These are phyloP conservation scores for Apis florea DNA, from an alignment of 1,140 invertebrate genomes.

Conservation along the genomic window DNA sequence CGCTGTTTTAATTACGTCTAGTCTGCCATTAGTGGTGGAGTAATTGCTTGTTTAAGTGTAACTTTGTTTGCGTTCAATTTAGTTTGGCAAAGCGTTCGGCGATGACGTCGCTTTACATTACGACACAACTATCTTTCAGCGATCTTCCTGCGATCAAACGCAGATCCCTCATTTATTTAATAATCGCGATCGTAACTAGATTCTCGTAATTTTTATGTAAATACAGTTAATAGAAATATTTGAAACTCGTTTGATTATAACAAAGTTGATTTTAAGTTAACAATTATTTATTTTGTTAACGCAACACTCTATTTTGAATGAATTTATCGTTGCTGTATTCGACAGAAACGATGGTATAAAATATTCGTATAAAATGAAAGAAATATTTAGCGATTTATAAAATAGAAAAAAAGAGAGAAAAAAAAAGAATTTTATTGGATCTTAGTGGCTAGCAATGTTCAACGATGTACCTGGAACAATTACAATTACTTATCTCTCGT, in stretches of 20 bases:
- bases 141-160: neutral
- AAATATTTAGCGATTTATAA: no score
- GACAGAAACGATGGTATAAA: no score
- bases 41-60: slow-evolving; percentile 40
- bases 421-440: neutral
- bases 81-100: neutral
- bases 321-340: no score
- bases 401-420: neutral
- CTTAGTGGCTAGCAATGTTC: neutral
- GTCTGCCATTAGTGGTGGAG: slow-evolving; percentile 25
- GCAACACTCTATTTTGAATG: no score
- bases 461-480: neutral
- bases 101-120: neutral
- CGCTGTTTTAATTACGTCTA: slow-evolving; percentile 26
- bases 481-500: neutral
- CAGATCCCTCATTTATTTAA: neutral
- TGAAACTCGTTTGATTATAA: no score
- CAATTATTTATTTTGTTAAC: no score
- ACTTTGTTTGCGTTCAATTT: slow-evolving; percentile 34
- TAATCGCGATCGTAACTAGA: neutral
- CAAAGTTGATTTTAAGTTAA: no score
- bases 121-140: neutral
- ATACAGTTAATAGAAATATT: no score
- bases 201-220: no score
- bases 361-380: no score